These are phyloP conservation scores for Norana najaformis DNA, from an alignment of 2,888 invertebrate species.

Conservation along the genomic window DNA sequence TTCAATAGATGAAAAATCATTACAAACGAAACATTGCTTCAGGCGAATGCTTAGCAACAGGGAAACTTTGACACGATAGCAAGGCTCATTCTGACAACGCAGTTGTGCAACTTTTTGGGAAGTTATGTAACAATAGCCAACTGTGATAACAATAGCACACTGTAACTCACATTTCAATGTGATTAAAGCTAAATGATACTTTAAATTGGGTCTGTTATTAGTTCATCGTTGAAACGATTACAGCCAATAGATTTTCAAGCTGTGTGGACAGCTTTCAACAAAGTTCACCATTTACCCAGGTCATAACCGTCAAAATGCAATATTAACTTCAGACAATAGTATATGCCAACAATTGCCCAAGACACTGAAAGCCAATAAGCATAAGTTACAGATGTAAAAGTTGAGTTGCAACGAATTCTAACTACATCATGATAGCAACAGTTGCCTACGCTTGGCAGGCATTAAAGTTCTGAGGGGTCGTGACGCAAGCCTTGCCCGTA, in stretches of 20 bases:
- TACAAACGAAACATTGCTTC: neutral
- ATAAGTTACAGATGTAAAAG: neutral
- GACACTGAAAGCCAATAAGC: neutral
- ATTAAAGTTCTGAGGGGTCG: conserved; percentile 64
- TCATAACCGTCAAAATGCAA: neutral
- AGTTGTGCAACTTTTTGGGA: no score
- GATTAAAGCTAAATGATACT: neutral
- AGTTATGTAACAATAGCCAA: neutral
- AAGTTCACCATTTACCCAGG: neutral
- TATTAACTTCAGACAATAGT: neutral
- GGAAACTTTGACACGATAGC: neutral
- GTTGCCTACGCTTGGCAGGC: neutral
- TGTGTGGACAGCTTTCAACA: neutral
- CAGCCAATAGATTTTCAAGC: neutral
- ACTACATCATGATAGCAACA: neutral
- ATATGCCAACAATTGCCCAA: neutral
- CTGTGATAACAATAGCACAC: neutral
- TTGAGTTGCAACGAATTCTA: neutral
- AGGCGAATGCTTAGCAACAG: neutral
- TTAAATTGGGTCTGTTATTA: neutral
- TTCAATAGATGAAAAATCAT: neutral
- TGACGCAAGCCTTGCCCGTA: conserved; percentile 97
- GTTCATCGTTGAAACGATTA: neutral
- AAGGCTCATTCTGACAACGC: no score
- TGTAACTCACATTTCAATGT: neutral